These are phyloP conservation scores for Oncorhynchus keta DNA, from an alignment of 2,113 vertebrate species.

Conservation along the genomic window DNA sequence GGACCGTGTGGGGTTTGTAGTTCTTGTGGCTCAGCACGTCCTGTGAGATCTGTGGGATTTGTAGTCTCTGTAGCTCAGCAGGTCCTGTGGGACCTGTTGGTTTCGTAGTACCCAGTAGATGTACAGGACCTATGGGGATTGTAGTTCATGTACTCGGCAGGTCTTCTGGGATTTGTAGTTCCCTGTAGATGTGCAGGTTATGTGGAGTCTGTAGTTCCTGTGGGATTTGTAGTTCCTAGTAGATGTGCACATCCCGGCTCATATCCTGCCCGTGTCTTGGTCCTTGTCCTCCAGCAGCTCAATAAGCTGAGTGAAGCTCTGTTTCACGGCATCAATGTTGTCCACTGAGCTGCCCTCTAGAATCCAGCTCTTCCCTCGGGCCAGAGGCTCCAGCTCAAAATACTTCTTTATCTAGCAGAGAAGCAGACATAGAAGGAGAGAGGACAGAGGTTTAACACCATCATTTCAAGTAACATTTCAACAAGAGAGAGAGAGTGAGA, in stretches of 20 bases:
- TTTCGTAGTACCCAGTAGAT: slow-evolving; percentile 3
- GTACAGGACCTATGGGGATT: neutral
- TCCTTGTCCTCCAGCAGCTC: slow-evolving; percentile 91
- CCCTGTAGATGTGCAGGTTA: slow-evolving; percentile 5
- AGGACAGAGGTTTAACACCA: slow-evolving; percentile 67
- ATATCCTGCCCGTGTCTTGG: slow-evolving; percentile 86
- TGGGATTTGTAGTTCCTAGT: slow-evolving; percentile 41
- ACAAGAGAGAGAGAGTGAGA: too few species aligned
- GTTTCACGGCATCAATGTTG: slow-evolving; percentile 87
- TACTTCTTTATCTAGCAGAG: slow-evolving; percentile 91
- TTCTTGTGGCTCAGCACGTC: neutral
- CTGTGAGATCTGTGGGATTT: neutral
- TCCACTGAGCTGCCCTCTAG: slow-evolving; percentile 88
- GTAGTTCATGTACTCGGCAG: slow-evolving; percentile 78
- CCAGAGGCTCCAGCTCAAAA: slow-evolving; percentile 96
- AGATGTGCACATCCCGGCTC: slow-evolving; percentile 84
- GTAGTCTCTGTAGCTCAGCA: neutral
- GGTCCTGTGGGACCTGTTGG: neutral
- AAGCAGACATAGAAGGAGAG: slow-evolving; percentile 57
- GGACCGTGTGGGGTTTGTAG: neutral
- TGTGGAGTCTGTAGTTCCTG: slow-evolving; percentile 64
- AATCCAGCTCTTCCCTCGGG: slow-evolving; percentile 94
- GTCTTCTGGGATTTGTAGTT: slow-evolving; percentile 53
- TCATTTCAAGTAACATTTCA: slow-evolving; percentile 88
- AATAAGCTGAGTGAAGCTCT: slow-evolving; percentile 91